These are phyloP conservation scores for Squalus acanthias DNA, from an alignment of 2,797 vertebrate species.

Conservation along the genomic window DNA sequence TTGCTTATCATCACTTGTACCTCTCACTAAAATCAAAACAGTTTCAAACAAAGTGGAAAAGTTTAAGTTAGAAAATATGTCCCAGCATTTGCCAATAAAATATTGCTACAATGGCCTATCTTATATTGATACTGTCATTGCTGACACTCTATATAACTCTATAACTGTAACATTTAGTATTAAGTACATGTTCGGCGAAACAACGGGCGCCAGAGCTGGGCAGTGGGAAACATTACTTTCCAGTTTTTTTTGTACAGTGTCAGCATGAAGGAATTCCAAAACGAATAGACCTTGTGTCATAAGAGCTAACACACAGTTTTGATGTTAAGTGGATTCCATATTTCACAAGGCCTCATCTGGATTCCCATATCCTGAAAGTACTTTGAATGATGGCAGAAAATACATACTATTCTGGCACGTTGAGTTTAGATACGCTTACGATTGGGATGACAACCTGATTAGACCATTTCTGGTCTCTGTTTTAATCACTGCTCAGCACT, in stretches of 20 bases:
- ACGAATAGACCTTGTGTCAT: background rate
- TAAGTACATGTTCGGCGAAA: background rate
- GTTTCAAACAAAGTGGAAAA: no score
- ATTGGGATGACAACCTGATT: background rate
- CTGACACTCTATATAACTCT: background rate
- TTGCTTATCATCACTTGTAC: no score
- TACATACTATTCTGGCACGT: background rate
- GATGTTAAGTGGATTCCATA: background rate
- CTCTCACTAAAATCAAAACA: no score
- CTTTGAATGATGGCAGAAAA: background rate
- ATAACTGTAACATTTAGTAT: background rate
- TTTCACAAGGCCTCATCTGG: background rate
- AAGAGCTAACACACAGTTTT: background rate
- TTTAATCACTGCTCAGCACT: background rate
- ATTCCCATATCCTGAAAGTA: background rate
- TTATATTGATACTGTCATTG: background rate
- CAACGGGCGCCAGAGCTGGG: background rate
- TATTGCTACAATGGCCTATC: background rate
- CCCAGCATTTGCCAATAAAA: background rate
- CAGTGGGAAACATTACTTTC: background rate
- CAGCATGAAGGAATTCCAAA: background rate
- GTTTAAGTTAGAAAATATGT: no score
- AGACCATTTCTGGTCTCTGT: background rate
- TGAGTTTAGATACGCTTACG: background rate
- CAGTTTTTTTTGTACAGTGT: background rate